These are phyloP conservation scores for Heliconius ismenius DNA, from an alignment of 2,888 invertebrate genomes.

Conservation along the genomic window DNA sequence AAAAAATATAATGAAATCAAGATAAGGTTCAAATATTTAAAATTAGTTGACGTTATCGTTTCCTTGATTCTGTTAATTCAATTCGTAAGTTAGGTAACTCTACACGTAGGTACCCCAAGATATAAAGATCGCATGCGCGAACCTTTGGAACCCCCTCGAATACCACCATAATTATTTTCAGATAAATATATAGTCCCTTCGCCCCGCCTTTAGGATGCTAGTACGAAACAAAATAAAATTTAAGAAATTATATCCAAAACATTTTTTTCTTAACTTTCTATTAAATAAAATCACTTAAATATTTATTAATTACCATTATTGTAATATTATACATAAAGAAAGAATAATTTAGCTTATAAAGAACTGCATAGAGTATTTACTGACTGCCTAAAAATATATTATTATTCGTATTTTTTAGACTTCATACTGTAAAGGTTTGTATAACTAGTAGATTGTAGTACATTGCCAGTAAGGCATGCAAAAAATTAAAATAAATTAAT, in stretches of 20 bases:
- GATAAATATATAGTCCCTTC: conserved; percentile 38
- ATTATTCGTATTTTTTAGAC: background rate
- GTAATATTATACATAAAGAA: background rate
- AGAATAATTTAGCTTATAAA: background rate
- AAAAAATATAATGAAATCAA: background rate
- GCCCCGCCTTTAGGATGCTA: conserved; percentile 5
- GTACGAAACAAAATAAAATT: conserved; percentile 14
- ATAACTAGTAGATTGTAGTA: background rate
- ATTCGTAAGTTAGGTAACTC: conserved; percentile 16
- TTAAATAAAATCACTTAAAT: background rate
- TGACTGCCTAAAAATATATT: background rate
- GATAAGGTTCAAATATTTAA: background rate
- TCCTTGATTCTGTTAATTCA: conserved; percentile 14
- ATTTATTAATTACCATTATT: background rate
- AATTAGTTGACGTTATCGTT: background rate
- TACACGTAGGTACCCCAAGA: conserved; percentile 32
- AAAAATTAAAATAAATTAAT: background rate
- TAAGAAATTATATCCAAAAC: background rate
- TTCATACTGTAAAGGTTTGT: background rate
- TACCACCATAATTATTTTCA: conserved; percentile 43
- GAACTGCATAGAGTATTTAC: background rate
- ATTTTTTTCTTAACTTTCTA: background rate
- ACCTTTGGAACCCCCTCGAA: conserved; percentile 42
- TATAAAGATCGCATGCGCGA: conserved; percentile 45
- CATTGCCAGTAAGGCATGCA: background rate